These are phyloP conservation scores for Tricholaema leucomelas DNA, from an alignment of 2,113 vertebrate genomes.

Conservation along the genomic window DNA sequence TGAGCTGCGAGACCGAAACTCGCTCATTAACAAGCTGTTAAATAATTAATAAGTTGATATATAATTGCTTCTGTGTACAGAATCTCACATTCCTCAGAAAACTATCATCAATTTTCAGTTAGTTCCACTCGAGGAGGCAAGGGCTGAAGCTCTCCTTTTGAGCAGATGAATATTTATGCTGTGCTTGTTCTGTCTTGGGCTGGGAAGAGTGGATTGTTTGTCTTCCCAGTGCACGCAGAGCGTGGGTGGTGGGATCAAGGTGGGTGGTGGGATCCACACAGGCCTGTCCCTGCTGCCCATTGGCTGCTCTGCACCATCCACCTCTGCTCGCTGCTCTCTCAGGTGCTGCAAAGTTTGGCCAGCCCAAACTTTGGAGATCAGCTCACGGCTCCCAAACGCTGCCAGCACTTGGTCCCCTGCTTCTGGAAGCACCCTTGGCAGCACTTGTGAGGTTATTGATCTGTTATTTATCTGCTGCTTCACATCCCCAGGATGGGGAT, in stretches of 20 bases:
- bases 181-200: neutral
- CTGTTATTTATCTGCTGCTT: neutral
- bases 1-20: neutral
- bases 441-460: neutral
- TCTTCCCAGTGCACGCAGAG: neutral
- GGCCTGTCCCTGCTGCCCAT: neutral
- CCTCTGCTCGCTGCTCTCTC: neutral
- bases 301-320: neutral
- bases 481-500: neutral
- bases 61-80: constrained; percentile 78
- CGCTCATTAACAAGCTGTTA: constrained; percentile 74
- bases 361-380: too few relatives aligned
- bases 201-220: constrained; percentile 23
- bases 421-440: neutral
- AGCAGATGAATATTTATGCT: constrained; percentile 77
- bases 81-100: constrained; percentile 73
- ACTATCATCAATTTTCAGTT: constrained; percentile 76
- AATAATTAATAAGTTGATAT: constrained; percentile 80
- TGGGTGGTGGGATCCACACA: accelerated
- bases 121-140: constrained; percentile 76
- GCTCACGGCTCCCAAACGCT: neutral
- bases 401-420: neutral
- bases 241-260: neutral
- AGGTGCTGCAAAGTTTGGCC: neutral
- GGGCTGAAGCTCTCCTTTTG: constrained; percentile 65